Evolutionary conservation across 2,888 invertebrate genomes (phyloP), one percentile per base, ranked within the genome.

Genomic region (Podabrus alpinus): DNA sequence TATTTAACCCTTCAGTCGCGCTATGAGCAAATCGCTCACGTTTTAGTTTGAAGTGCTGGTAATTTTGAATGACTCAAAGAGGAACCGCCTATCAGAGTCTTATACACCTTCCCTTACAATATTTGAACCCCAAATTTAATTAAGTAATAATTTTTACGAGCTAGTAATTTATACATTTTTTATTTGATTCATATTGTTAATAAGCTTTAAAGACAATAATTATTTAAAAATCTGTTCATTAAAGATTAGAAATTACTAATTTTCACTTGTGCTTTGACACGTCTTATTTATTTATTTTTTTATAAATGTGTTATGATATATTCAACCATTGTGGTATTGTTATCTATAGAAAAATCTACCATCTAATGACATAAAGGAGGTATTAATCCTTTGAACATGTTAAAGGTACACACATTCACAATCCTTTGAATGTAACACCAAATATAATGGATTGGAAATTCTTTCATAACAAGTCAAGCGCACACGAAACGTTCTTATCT

Each of bases 371-470:
- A 59, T 76, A 73, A 73, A 76, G 69, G 67, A 24, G 67, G 16
- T 71, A 45, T 62, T 71, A 76, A 76, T 76, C 73, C 73, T 66
- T 70, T 29, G 66, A 73, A 73, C 66, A 68, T 59, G 29, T 73
- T 61, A 45, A 73, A 76, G 68, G 72, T 71, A 71, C 66, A 70
- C 76, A 73, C 73, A 72, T 66, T 66, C 25, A 60, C 72, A 77
- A 77, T 77, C 77, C 77, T 77, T 77, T 77, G 74, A 77, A 77
- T 77, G 73, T 72, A 77, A 72, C 77, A 69, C 73, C 66, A 59
- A 59, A 59, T 61, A 74, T 66, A 74, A 74, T 68, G 71, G 45
- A 15, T 25, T 71, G 68, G 68, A 75, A 69, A 61, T 60, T 60
- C 74, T 75, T 77, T 74, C 68, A 71, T 17, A 66, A 68, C 64